These are phyloP conservation scores for Xyliphius kryptos DNA, from an alignment of 2,113 vertebrate genomes.

Conservation along the genomic window DNA sequence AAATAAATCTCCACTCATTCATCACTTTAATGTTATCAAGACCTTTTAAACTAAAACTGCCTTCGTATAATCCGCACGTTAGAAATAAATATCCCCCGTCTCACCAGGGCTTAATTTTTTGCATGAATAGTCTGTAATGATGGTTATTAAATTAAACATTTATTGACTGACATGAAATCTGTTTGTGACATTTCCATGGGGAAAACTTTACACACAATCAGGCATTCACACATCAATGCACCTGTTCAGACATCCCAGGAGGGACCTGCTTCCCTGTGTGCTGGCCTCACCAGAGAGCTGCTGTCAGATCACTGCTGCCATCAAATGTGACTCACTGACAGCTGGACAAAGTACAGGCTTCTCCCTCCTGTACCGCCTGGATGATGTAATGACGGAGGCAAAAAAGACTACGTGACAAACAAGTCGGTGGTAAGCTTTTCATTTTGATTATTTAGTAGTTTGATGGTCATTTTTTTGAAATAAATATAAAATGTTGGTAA, in stretches of 20 bases:
- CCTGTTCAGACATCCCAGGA: constrained; percentile 41
- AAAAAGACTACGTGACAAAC: too few relatives aligned
- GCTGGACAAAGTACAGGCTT: constrained; percentile 28
- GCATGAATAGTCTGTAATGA: too few relatives aligned
- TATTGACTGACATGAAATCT: constrained; percentile 9
- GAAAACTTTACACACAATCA: constrained; percentile 23
- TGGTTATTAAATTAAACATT: too few relatives aligned
- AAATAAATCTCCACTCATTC: too few relatives aligned
- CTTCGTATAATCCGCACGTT: too few relatives aligned
- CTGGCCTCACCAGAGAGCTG: constrained; percentile 47
- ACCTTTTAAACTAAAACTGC: too few relatives aligned
- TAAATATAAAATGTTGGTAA: too few relatives aligned
- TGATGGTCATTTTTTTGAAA: too few relatives aligned
- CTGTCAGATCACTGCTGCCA: constrained; percentile 49
- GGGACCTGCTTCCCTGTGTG: constrained; percentile 37
- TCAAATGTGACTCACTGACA: constrained; percentile 32
- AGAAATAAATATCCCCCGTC: too few relatives aligned
- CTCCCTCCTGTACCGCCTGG: constrained; percentile 7
- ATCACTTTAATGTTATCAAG: too few relatives aligned
- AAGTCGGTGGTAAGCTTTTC: background rate
- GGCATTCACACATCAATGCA: constrained; percentile 22
- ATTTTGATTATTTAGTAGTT: too few relatives aligned
- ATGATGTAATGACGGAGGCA: constrained; percentile 14
- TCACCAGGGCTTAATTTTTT: too few relatives aligned
- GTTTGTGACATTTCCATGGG: constrained; percentile 5